Base-by-base conservation (phyloP, 1,140 invertebrate species). In the Drosophila grimshawi region DNA sequence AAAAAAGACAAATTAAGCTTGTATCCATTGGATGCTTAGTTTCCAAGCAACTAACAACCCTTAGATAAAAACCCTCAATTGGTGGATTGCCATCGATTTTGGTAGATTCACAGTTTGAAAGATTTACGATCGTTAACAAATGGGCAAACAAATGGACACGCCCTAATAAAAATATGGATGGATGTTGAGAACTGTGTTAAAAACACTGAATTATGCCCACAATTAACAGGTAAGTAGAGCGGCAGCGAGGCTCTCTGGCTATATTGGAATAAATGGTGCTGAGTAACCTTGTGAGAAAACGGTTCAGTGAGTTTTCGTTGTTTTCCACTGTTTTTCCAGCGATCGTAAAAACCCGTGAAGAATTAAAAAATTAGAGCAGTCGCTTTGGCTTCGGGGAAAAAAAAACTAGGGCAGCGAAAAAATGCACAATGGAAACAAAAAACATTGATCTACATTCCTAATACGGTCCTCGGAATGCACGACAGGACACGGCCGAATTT, bases 311-410 rank as follows among this genome's bases (percentile, higher is more conserved):
- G 35, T 61, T 60, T 65, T 48, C 41, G 51, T 19, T 68, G 49
- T 60, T 71, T 72, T 56, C 10, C 56, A 37, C 41, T 64, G 60
- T 68, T 80, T 72, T 82, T 82, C 65, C 78, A 45, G 70, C 59
- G 39, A 56, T 70, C 66, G 72, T 85, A 70, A 79, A 89, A 85
- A 83, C 56, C 74, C 85, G 78, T 78, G 85, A 81, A 76, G 70
- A 89, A 89, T 89, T 89, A 89, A 89, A 89, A 89, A 89, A 89
- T 90, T 89, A 89, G 85, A 89, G 85, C 85, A 89, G 30, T 73
- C 71, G 61, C 48, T 67, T 41, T 53, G 78, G 30, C 55, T 89
- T 89, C 85, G 86, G 52, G 75, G 85, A 89, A 89, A 89, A 89
- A 89, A 89, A 89, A 89, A 89, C 53, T 89, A 89, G 85, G 80